Base-by-base conservation (phyloP, 1,140 invertebrate genomes). In the Aphidius gifuensis region DNA sequence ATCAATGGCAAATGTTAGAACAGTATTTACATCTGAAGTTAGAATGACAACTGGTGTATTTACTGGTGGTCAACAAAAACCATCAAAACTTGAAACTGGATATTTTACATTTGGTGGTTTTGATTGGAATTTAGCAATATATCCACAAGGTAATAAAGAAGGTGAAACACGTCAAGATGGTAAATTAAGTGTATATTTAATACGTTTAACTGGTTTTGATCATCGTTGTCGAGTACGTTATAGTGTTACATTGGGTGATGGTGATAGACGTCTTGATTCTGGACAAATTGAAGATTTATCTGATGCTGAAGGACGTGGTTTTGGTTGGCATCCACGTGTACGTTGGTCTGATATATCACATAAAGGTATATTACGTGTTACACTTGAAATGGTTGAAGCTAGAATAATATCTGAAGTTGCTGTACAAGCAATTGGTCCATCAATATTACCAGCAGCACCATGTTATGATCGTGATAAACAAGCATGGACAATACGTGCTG, bases 381-480 rank as follows among this genome's bases (percentile, higher is more conserved):
- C 89, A 8, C 81, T 92, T 39, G 91, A 93, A 71, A 86, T 93
- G 84, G 80, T 88, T 9, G 87, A 91, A 59, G 88, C 91, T 3
- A 88, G 90, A 57, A 88, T 87, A 3, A 85, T 93, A 38, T 90
- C 88, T 63, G 88, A 91, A 72, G 84, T 90, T 0, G 80, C 83
- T 46, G 80, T 90, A 6, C 78, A 78, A 59, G 77, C 75, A 1
- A 67, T 76, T 3, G 76, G 75, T 16, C 62, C 78, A 1, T 71
- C 75, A 0, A 66, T 75, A 0, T 68, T 83, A 0, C 82, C 85
- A 0, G 82, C 85, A 0, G 85, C 88, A 0, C 90, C 90, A 16
- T 92, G 90, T 72, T 93, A 92, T 77, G 92, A 94, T 76, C 81
- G 90, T 1, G 92, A 94, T 72, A 92, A 93, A 67, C 89, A 91